Evolutionary conservation across 2,113 vertebrate species (phyloP).

Genomic region (Euleptes europaea): DNA sequence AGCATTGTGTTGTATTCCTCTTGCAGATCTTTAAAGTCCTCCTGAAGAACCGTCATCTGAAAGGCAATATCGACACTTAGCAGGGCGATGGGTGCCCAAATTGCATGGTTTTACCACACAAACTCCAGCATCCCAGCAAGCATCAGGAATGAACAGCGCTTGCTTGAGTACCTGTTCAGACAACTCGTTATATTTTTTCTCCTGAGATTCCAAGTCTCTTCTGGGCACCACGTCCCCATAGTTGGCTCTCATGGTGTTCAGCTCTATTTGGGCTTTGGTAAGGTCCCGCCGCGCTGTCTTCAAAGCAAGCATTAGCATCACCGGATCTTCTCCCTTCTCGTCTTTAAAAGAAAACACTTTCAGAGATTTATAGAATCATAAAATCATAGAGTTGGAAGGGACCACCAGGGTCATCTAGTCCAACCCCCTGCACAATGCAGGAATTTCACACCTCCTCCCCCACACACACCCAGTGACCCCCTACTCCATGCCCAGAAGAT

Average conservation of each 20-base stretch:
- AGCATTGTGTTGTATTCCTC: conserved; percentile 77
- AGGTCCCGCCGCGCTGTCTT: conserved; percentile 80
- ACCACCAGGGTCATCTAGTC: too few relatives aligned
- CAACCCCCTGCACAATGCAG: too few relatives aligned
- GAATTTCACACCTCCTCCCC: too few relatives aligned
- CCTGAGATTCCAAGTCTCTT: conserved; percentile 79
- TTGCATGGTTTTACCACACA: not conserved
- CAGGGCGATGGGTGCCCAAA: too few relatives aligned
- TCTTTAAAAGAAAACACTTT: conserved; percentile 52
- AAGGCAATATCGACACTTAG: not conserved
- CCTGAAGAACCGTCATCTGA: conserved; percentile 74
- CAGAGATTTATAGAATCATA: too few relatives aligned
- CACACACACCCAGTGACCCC: too few relatives aligned
- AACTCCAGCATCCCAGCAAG: not conserved
- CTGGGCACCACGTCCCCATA: conserved; percentile 83
- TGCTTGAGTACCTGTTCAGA: conserved; percentile 72
- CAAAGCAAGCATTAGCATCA: conserved; percentile 79
- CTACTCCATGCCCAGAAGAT: too few relatives aligned
- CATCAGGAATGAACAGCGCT: not conserved
- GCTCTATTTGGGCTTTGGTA: conserved; percentile 77
- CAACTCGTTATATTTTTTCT: conserved; percentile 71
- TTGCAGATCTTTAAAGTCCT: conserved; percentile 74
- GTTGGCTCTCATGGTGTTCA: conserved; percentile 78
- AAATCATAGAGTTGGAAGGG: too few relatives aligned
- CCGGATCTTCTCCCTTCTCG: conserved; percentile 68